Evolutionary conservation across 2,797 vertebrate species (phyloP).

Genomic region (Rhinatrema bivittatum): DNA sequence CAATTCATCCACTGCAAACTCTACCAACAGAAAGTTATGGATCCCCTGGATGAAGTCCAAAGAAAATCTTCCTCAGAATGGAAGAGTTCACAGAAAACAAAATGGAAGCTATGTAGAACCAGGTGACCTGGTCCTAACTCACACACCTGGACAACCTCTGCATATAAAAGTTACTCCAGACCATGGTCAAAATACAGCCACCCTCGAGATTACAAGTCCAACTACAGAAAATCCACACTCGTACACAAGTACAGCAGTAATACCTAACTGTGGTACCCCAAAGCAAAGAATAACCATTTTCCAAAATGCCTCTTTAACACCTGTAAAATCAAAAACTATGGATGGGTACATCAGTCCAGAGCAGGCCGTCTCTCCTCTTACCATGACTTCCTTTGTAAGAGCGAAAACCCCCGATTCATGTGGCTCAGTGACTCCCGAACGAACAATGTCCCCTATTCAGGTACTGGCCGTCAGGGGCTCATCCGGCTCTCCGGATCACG

Average conservation of each 20-base stretch:
- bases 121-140: conserved; percentile 79
- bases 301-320: conserved; percentile 78
- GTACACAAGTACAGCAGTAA: conserved; percentile 89
- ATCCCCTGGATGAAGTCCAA: conserved; percentile 76
- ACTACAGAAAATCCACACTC: conserved; percentile 75
- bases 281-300: conserved; percentile 95
- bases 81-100: conserved; percentile 69
- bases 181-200: conserved; percentile 81
- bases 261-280: conserved; percentile 83
- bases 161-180: conserved; percentile 95
- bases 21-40: conserved; percentile 70
- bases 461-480: conserved; percentile 76
- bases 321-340: conserved; percentile 66
- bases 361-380: conserved; percentile 68
- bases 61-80: conserved; percentile 66
- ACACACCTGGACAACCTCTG: conserved; percentile 85
- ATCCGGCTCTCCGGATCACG: conserved; percentile 65
- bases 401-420: conserved; percentile 80
- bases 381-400: conserved; percentile 74
- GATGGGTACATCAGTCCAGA: conserved; percentile 72
- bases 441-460: conserved; percentile 83
- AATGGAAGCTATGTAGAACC: conserved; percentile 75
- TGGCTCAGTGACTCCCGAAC: conserved; percentile 78
- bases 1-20: conserved; percentile 60
- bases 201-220: conserved; percentile 87